Evolutionary conservation across 1,140 invertebrate genomes (phyloP), one percentile per base, ranked within the genome.

Genomic region (Penaeus japonicus): DNA sequence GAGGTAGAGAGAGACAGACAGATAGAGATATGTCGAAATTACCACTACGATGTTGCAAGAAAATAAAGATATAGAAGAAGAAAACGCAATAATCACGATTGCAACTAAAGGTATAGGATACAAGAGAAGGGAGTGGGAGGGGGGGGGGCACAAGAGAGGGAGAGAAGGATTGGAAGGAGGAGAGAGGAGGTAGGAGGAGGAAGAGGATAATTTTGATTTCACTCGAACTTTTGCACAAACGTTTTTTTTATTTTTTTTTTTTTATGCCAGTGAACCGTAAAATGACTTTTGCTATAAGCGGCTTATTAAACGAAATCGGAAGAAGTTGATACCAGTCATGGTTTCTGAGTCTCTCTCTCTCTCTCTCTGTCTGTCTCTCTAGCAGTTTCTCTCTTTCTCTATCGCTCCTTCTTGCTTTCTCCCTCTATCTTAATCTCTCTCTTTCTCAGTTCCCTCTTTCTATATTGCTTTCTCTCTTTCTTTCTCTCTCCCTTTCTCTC

Each of bases 201-300:
- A 39, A 4, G 35, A 39, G 35, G 35, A 39, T 39, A 7, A 39
- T 39, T 39, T 39, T 70, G 62, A 30, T 70, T 17, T 70, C 62
- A n/a, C 62, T 70, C 62, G 35, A 57, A 24, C 20, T 62, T 82
- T 79, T 82, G 55, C 80, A 22, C n/a, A 62, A 32, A 1, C 12
- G 54, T 82, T 82, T 39, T 39, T 39, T 39, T 39, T 7, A 4
- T 39, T 39, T 39, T 39, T 39, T 7, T 7, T 39, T 39, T 39
- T 82, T 70, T 82, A 3, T 82, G 80, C 80, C 57, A 59, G 24
- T 82, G 80, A 82, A 35, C 80, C 27, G 80, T 54, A 62, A 82
- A 82, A 82, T 82, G 80, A 82, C 80, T 82, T 82, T 82, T 57
- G 57, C 80, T 57, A 59, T 82, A 82, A 82, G 80, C 80, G 80